A percentile compares a stretch with the other conserved stretches of the same genome.
phyloP scores from a whole-genome alignment of 2,888 invertebrate genomes.

The Heterodera filipjevi region DNA sequence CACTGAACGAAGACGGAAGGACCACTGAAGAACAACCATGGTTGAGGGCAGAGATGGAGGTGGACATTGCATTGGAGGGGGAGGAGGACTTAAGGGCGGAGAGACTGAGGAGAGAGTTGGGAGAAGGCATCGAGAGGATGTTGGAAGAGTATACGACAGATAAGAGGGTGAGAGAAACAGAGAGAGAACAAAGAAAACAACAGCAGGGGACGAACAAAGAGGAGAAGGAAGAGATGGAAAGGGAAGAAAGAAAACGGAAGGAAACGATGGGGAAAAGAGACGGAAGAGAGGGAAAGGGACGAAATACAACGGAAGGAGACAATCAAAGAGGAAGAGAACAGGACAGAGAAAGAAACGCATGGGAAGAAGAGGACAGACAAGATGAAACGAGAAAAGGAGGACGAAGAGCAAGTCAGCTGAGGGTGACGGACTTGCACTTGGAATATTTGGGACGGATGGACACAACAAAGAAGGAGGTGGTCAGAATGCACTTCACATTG shows the following conservation, averaged over 20 bases:
- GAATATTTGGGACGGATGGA: background rate
- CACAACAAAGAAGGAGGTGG: background rate
- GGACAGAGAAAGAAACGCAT: background rate
- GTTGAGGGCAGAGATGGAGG: background rate
- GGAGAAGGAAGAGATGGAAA: background rate
- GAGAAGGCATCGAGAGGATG: background rate
- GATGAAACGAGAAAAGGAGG: background rate
- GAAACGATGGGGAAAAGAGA: too few species aligned
- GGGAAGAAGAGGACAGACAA: background rate
- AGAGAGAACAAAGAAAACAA: background rate
- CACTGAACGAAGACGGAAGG: background rate
- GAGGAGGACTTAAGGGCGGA: conserved; percentile 11
- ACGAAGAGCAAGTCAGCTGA: background rate
- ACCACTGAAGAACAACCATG: background rate
- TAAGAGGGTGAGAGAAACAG: background rate
- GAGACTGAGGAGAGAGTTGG: conserved; percentile 10
- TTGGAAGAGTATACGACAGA: background rate
- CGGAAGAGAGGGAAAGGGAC: background rate
- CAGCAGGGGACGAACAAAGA: background rate
- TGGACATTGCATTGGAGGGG: conserved; percentile 7
- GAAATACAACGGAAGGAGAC: background rate
- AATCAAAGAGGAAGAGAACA: background rate
- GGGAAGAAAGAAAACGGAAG: background rate
- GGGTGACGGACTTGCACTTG: background rate
- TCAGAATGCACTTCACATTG: conserved; percentile 7